Evolutionary conservation across 2,888 invertebrate genomes (phyloP).

Genomic region (Pseudococcus jackbeardsleyi): DNA sequence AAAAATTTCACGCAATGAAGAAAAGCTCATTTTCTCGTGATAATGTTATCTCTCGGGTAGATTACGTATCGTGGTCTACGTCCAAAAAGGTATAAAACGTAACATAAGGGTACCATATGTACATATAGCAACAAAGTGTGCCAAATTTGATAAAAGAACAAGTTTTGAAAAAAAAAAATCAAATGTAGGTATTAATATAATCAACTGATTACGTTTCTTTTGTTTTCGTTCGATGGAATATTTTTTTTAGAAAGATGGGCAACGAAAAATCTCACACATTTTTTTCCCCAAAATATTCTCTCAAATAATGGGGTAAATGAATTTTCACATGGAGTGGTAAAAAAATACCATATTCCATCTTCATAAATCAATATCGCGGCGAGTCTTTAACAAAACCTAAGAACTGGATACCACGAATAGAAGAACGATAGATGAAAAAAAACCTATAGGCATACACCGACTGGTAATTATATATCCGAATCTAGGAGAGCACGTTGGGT

Average conservation of each 20-base stretch:
- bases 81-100: not conserved
- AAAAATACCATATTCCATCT: not conserved
- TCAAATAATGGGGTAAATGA: not conserved
- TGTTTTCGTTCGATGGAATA: too few relatives aligned
- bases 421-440: not conserved
- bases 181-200: too few relatives aligned
- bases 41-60: not conserved
- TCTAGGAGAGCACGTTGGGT: not conserved
- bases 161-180: too few relatives aligned
- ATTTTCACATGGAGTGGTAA: not conserved
- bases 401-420: not conserved
- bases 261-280: not conserved
- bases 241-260: too few relatives aligned
- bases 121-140: not conserved
- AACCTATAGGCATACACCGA: not conserved
- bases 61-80: not conserved
- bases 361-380: not conserved
- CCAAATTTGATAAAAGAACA: not conserved
- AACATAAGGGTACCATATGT: not conserved
- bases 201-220: too few relatives aligned
- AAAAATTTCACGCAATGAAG: slow-evolving; percentile 13
- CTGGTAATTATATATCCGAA: slow-evolving; percentile 11
- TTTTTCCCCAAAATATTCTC: not conserved
- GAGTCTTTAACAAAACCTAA: not conserved
- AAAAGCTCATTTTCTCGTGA: not conserved